Percentiles rank a stretch among this genome's conserved stretches.
These are phyloP conservation scores for Drosophila atroscutellata DNA, from an alignment of 2,888 invertebrate genomes.

Conservation along the genomic window DNA sequence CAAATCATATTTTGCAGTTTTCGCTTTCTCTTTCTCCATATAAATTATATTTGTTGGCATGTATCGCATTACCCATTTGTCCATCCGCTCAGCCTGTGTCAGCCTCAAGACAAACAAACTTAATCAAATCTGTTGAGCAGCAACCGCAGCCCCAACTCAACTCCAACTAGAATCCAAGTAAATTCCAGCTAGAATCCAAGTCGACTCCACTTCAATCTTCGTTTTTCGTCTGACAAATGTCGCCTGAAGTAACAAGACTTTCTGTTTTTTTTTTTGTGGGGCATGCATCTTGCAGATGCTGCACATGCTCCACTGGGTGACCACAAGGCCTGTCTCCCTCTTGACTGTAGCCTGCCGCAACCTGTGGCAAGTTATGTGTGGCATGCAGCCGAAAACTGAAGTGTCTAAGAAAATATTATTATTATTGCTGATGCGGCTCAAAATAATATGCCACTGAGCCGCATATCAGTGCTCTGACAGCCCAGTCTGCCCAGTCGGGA, in stretches of 20 bases:
- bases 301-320: slow-evolving; percentile 52
- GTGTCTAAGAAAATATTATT: slow-evolving; percentile 76
- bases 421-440: slow-evolving; percentile 59
- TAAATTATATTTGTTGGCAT: slow-evolving; percentile 13
- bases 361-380: slow-evolving; percentile 56
- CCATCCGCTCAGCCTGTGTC: slow-evolving; percentile 29
- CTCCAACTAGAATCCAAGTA: slow-evolving; percentile 37
- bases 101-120: slow-evolving; percentile 51
- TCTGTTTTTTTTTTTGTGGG: slow-evolving; percentile 15
- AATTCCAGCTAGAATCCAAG: slow-evolving; percentile 4
- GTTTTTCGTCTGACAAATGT: slow-evolving; percentile 64
- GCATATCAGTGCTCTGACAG: slow-evolving; percentile 82
- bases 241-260: slow-evolving; percentile 54
- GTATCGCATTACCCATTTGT: slow-evolving; percentile 42
- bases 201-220: slow-evolving; percentile 22
- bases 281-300: slow-evolving; percentile 56
- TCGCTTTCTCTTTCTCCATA: not conserved
- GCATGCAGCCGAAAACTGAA: slow-evolving; percentile 53
- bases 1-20: not conserved
- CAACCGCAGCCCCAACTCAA: slow-evolving; percentile 64
- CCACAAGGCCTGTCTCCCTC: slow-evolving; percentile 46
- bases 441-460: slow-evolving; percentile 55
- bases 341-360: not conserved
- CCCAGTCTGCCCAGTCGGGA: slow-evolving; percentile 32
- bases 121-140: slow-evolving; percentile 70